Evolutionary conservation across 2,113 vertebrate species (phyloP).

Genomic region (Bubo scandiacus): DNA sequence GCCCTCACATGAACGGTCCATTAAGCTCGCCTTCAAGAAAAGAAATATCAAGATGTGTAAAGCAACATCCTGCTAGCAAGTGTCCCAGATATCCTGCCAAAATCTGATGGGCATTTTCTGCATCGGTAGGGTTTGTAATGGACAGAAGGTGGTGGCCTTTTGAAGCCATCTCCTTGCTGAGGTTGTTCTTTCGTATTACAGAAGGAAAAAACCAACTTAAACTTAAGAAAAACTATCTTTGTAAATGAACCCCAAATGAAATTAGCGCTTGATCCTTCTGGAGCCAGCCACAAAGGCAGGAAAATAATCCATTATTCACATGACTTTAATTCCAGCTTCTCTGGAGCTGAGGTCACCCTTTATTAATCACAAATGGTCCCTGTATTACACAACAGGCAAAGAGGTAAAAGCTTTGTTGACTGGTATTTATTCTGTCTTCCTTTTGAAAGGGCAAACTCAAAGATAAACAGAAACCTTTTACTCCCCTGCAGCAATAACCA

Average conservation of each 20-base stretch:
- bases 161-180: neutral
- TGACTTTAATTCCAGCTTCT: neutral
- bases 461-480: neutral
- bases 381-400: neutral
- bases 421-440: neutral
- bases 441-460: neutral
- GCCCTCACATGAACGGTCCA: neutral
- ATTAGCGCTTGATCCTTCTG: neutral
- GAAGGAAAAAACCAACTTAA: neutral
- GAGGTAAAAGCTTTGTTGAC: slow-evolving; percentile 14
- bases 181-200: neutral
- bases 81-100: neutral
- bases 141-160: neutral
- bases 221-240: neutral
- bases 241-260: neutral
- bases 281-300: neutral
- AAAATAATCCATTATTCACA: neutral
- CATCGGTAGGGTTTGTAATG: accelerated
- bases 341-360: neutral
- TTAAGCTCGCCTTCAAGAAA: neutral
- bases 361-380: neutral
- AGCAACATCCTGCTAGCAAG: neutral
- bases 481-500: neutral
- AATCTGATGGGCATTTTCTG: neutral
- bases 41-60: neutral